Evolutionary conservation across 2,888 invertebrate species (phyloP).

Genomic region (Tenthredo distinguenda): DNA sequence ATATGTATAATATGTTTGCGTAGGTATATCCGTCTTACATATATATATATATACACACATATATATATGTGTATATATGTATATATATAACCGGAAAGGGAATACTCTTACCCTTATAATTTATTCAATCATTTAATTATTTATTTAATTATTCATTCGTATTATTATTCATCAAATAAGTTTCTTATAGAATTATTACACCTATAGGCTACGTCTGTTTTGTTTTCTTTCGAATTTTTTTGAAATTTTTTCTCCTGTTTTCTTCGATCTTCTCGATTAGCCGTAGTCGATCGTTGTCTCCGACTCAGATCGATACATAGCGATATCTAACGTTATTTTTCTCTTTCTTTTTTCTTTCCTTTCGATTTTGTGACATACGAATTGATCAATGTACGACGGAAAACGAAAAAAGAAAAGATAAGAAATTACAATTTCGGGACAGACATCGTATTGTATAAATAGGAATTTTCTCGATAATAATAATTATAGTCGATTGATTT

Average conservation of each 20-base stretch:
- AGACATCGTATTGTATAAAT: background rate
- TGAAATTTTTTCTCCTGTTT: background rate
- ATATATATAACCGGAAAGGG: background rate
- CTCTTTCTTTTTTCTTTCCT: background rate
- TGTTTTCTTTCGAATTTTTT: background rate
- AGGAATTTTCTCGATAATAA: background rate
- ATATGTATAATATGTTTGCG: background rate
- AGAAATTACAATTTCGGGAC: background rate
- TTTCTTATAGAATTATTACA: slow-evolving; percentile 12
- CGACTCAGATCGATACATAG: background rate
- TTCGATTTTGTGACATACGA: background rate
- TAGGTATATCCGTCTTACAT: background rate
- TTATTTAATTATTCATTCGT: slow-evolving; percentile 5
- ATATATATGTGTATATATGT: background rate
- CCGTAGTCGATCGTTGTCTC: background rate
- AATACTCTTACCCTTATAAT: background rate
- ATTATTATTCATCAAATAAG: background rate
- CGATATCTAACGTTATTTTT: background rate
- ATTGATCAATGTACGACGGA: background rate
- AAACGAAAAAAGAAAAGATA: background rate
- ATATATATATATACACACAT: background rate
- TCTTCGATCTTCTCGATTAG: background rate
- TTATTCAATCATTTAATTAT: background rate
- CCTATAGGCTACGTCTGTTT: background rate
- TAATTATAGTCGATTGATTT: background rate